Conservation (phyloP, 2,888 invertebrate species). For the Lamellibrachia columna region DNA sequence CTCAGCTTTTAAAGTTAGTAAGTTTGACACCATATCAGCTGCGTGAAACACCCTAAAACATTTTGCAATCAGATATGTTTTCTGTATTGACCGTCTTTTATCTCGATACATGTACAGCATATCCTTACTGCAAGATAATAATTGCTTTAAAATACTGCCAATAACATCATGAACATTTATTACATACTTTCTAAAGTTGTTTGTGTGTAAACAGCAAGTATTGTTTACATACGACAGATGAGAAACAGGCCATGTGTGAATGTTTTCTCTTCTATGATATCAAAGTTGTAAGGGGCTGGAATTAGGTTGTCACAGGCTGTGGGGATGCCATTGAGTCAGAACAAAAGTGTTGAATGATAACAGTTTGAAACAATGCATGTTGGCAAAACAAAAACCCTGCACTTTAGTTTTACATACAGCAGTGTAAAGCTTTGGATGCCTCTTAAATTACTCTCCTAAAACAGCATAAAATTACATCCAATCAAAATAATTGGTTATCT, state of each 20-base stretch:
- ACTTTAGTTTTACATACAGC: too few relatives aligned
- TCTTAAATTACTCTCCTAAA: too few relatives aligned
- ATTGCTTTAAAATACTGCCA: neutral
- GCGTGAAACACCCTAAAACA: neutral
- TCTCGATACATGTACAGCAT: neutral
- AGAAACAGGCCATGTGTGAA: neutral
- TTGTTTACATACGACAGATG: neutral
- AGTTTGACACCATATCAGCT: neutral
- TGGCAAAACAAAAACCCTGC: too few relatives aligned
- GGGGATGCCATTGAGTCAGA: too few relatives aligned
- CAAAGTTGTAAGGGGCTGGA: neutral
- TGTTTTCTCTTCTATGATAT: neutral
- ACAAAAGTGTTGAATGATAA: too few relatives aligned
- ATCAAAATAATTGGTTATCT: too few relatives aligned
- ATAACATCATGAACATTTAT: too few relatives aligned
- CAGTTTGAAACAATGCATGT: too few relatives aligned
- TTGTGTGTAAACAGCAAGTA: neutral
- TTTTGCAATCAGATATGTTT: neutral
- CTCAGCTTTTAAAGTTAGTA: too few relatives aligned
- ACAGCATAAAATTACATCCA: too few relatives aligned
- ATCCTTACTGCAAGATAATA: neutral
- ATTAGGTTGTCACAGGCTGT: neutral
- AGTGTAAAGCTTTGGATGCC: too few relatives aligned
- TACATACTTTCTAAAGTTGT: neutral
- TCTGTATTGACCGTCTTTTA: neutral